Base-by-base conservation (phyloP, 2,888 invertebrate genomes). In the Scaptomyza parva region DNA sequence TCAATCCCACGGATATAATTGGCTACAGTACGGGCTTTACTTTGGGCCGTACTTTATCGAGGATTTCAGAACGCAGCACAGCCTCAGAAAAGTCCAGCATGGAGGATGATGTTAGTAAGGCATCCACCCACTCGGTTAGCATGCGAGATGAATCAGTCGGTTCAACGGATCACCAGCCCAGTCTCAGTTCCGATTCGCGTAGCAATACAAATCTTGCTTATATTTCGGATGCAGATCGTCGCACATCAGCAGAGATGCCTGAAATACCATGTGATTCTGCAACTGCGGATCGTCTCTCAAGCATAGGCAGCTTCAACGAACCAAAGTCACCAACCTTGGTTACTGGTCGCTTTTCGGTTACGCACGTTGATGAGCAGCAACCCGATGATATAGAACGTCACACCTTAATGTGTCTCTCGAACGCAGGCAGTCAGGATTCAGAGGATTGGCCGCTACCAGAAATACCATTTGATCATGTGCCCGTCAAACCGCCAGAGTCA, bases 61-160 rank as follows among this genome's bases (percentile, higher is more conserved):
- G 97, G 69, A 97, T 97, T 88, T 97, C 97, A 0, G 97, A 97
- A 91, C 93, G 97, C 41, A 97, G 97, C 76, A 97, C 97, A 9
- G 96, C 96, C 11, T 97, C 97, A 0, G 97, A 97, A 89, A 97
- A 97, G 90, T 96, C 96, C 2, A 96, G 96, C 87, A 95, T 96
- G 67, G 95, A 96, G 84, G 96, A 96, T 89, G 96, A 97, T 92
- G 96, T 96, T 0, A 96, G 96, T 28, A 97, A 96, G 91, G 96
- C 95, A 3, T 96, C 96, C 68, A 96, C 96, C 2, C 94, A 96
- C 67, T 96, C 96, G 3, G 96, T 96, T 60, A 96, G 96, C 89
- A 94, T 96, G 71, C 96, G 96, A 78, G 97, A 97, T 89, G 96
- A 96, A 89, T 96, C 96, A 0, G 92, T 96, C 30, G 95, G 95